Conservation (phyloP, 1,140 invertebrate species). For the Polyergus mexicanus region DNA sequence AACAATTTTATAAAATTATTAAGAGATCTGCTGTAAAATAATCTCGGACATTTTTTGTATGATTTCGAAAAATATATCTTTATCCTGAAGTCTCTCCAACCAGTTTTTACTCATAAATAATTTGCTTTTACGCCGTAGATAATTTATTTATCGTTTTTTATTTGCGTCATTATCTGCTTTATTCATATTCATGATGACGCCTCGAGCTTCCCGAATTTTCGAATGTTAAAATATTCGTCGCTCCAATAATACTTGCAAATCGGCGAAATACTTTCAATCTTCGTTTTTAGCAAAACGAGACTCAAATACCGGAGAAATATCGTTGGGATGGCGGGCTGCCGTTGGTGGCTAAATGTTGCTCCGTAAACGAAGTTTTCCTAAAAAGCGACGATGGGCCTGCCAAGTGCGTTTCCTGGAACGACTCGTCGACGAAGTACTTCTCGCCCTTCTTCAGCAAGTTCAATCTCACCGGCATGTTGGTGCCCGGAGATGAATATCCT, state of each 20-base stretch:
- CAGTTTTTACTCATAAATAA: background rate
- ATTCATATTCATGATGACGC: slow-evolving; percentile 16
- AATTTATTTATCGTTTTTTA: slow-evolving; percentile 1
- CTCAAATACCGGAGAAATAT: slow-evolving; percentile 63
- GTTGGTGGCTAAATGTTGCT: slow-evolving; percentile 82
- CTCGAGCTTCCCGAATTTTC: slow-evolving; percentile 1
- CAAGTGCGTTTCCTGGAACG: slow-evolving; percentile 63
- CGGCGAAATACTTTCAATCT: background rate
- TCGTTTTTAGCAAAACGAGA: slow-evolving; percentile 72
- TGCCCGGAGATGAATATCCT: slow-evolving; percentile 82
- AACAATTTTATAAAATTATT: background rate
- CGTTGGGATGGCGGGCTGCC: too few relatives aligned
- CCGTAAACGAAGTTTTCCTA: slow-evolving; percentile 71
- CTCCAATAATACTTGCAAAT: background rate
- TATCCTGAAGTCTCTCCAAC: background rate
- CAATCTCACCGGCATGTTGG: slow-evolving; percentile 85
- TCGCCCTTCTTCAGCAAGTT: slow-evolving; percentile 86
- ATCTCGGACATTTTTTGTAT: background rate
- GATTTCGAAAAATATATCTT: background rate
- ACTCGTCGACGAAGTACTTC: slow-evolving; percentile 58
- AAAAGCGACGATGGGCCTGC: slow-evolving; percentile 63
- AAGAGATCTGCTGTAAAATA: background rate
- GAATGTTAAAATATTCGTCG: background rate
- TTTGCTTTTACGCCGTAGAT: background rate
- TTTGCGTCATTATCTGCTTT: slow-evolving; percentile 2